Base-by-base conservation (phyloP, 2,797 vertebrate genomes). In the Enteromius thamalakanensis region DNA sequence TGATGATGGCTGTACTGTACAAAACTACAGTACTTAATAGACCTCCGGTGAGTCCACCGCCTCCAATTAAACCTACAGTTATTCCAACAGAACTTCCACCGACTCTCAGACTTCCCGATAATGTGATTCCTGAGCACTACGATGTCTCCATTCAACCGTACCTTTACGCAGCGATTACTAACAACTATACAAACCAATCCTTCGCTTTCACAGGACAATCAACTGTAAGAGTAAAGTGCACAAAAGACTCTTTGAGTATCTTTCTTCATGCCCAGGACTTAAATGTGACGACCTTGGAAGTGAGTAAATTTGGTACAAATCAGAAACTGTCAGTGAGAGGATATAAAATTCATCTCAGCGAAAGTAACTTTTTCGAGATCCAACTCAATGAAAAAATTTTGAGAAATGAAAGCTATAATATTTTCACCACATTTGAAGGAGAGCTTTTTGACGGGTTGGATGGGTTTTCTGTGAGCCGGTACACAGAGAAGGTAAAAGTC, bases 1-100 rank as follows among this genome's bases (percentile, higher is more conserved):
- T 97, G 0, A 90, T 93, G 0, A 94, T 99, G 90, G 85, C 95
- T 0, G 93, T 96, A 6, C 40, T 96, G 0, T 98, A 95, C 34
- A 5, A 34, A 34, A 34, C 34, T 34, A 34, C 34, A 34, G 34
- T 34, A 34, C 34, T 34, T 34, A 2, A 34, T 34, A 34, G 34
- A 34, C 0, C 84, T 2, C 88, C 90, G 1, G 88, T 89, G 0
- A 4, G 23, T 1, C 87, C 32, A 3, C 91, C 94, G 0, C 84
- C 78, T 11, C 0, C 3, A 0, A 0, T 5, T 0, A 0, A 84
- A 51, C 89, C 90, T 55, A 89, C 90, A 0, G 51, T 69, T 4
- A 23, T 87, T 51, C 91, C 90, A 37, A 21, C 51, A 1, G 79
- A n/a, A 23, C 89, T 83, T 1, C 90, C 90, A 3, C 88, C 89